Evolutionary conservation across 2,888 invertebrate species (phyloP).

Genomic region (Tetramorium bicarinatum): DNA sequence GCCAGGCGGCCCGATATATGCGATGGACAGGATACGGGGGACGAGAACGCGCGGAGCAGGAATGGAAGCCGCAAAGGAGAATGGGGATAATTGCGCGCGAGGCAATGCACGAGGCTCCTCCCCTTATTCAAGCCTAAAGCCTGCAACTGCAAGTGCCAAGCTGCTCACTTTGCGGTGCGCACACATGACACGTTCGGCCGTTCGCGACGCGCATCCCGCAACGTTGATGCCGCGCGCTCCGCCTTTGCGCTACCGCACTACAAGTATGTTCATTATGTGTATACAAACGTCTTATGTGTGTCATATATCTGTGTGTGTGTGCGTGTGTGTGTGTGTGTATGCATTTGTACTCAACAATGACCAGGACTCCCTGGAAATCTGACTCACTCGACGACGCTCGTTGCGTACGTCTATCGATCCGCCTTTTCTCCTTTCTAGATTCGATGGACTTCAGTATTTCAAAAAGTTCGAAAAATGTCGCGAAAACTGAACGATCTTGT

Average conservation of each 20-base stretch:
- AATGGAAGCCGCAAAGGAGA: conserved; percentile 76
- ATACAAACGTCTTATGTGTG: neutral
- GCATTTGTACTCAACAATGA: conserved; percentile 34
- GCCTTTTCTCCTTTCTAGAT: conserved; percentile 23
- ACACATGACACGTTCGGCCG: conserved; percentile 72
- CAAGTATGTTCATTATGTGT: neutral
- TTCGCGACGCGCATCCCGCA: conserved; percentile 60
- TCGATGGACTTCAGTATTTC: neutral
- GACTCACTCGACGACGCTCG: conserved; percentile 38
- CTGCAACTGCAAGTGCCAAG: conserved; percentile 76
- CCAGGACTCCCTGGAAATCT: conserved; percentile 56
- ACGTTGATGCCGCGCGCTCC: conserved; percentile 63
- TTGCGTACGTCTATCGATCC: conserved; percentile 33
- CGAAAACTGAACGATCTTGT: neutral
- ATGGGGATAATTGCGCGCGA: conserved; percentile 78
- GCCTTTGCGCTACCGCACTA: conserved; percentile 28
- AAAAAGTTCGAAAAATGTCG: neutral
- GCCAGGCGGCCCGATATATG: conserved; percentile 58
- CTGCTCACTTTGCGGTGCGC: conserved; percentile 75
- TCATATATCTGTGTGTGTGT: neutral
- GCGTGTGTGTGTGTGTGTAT: neutral
- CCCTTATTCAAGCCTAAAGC: conserved; percentile 77
- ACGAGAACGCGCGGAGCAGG: conserved; percentile 61
- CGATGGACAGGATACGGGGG: conserved; percentile 63
- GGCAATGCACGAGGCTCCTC: conserved; percentile 79